Conservation (phyloP, 2,113 vertebrate genomes). For the Chinchilla lanigera region DNA sequence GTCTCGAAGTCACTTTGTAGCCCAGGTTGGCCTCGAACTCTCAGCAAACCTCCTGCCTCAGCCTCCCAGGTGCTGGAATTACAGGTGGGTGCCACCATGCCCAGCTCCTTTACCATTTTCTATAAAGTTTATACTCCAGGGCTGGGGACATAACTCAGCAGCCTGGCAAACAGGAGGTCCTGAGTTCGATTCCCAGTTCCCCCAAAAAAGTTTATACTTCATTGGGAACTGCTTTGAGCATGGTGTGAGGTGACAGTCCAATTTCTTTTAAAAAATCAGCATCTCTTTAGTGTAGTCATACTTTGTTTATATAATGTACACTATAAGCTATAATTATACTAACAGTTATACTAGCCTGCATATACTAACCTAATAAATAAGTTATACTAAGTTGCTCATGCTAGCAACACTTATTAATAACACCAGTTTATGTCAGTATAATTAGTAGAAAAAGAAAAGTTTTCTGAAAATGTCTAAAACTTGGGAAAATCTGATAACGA, state of each 20-base stretch:
- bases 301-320: background rate
- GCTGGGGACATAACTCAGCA: no score
- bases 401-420: background rate
- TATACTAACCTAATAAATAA: background rate
- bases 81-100: no score
- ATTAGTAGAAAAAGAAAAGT: background rate
- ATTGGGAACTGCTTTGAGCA: background rate
- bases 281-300: background rate
- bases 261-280: background rate
- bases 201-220: background rate
- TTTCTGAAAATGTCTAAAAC: slow-evolving; percentile 23
- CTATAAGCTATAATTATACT: background rate
- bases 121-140: background rate
- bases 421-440: background rate
- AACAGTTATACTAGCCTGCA: background rate
- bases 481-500: background rate
- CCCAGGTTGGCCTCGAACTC: no score
- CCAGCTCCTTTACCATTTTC: background rate
- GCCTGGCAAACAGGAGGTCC: no score
- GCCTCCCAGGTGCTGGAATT: no score
- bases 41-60: no score
- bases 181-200: no score
- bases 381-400: background rate
- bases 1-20: no score
- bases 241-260: background rate